These are phyloP conservation scores for Homalodisca vitripennis DNA, from an alignment of 1,140 invertebrate species.

Conservation along the genomic window DNA sequence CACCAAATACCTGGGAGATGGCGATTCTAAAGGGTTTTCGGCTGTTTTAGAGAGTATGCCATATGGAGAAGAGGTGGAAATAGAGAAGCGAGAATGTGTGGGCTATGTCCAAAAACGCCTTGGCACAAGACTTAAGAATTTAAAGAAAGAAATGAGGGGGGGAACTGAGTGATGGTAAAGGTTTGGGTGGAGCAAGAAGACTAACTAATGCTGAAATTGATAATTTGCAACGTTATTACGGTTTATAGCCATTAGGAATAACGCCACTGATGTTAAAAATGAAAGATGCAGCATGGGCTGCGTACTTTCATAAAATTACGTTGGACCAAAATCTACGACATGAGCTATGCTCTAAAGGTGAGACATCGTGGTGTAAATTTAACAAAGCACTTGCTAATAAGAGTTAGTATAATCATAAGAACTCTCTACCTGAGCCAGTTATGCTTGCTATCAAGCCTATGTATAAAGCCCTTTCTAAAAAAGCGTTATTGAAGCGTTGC, in stretches of 20 bases:
- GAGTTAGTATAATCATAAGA: too few relatives aligned
- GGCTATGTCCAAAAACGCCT: too few relatives aligned
- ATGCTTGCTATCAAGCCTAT: conserved; percentile 31
- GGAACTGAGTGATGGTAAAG: conserved; percentile 23
- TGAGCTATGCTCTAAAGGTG: neutral
- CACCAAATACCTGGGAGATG: conserved; percentile 36
- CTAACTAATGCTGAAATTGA: conserved; percentile 37
- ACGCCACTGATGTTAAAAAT: conserved; percentile 34
- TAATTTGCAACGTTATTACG: conserved; percentile 39
- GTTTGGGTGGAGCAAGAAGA: conserved; percentile 34
- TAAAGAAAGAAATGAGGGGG: conserved; percentile 26
- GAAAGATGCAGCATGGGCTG: conserved; percentile 37
- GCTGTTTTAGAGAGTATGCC: too few relatives aligned
- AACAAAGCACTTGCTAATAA: too few relatives aligned
- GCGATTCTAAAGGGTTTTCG: too few relatives aligned
- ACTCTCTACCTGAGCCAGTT: conserved; percentile 11
- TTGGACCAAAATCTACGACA: conserved; percentile 31
- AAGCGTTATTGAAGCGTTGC: conserved; percentile 31
- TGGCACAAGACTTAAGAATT: conserved; percentile 33
- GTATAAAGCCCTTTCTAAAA: conserved; percentile 33
- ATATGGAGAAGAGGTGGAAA: too few relatives aligned
- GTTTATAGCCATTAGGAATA: conserved; percentile 38
- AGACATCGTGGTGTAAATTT: neutral
- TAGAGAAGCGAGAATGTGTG: too few relatives aligned
- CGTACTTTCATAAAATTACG: conserved; percentile 33